Evolutionary conservation across 1,140 invertebrate species (phyloP), one percentile per base, ranked within the genome.

Genomic region (Teleogryllus occipitalis): DNA sequence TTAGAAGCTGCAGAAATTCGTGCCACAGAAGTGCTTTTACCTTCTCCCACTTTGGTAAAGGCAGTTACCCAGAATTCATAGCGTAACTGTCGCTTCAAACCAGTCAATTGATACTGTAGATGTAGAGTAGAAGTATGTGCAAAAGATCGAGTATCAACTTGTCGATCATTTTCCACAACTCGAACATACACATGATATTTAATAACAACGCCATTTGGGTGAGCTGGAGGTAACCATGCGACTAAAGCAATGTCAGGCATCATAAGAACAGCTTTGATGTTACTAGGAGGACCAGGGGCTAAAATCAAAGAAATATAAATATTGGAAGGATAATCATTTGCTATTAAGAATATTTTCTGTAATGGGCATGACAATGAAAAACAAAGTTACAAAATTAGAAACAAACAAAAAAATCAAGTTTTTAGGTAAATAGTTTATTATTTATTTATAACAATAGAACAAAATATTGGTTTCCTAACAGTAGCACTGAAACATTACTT

Each of bases 21-120:
- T 12, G 27, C 75, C 27, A 80, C 79, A 21, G 79, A 76, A 8
- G 84, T 82, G 75, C 83, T 83, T 18, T 82, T 82, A 18, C 86
- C 85, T 79, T 86, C 85, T 18, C 86, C 86, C n/a, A 83, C 82
- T 76, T 82, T 82, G 8, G 85, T 86, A 15, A 84, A 84, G 7
- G 86, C 85, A 3, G 87, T 87, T 39, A 88, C 86, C 82, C 88
- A 88, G 80, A 88, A 86, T 74, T 86, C 85, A 80, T 89, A 89
- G 47, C 85, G 83, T 18, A 85, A 83, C 76, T 86, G 83, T 65
- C 83, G 82, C 76, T 85, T 85, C 78, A 89, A 84, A 47, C 86
- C 85, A 12, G 82, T 83, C 21, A 88, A 82, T 80, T 87, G 83
- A 77, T 86, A 85, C 75, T 82, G 83, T 48, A 81, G 83, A 21